phyloP scores from a whole-genome alignment of 2,797 vertebrate species.

The Heterohyrax brucei region DNA sequence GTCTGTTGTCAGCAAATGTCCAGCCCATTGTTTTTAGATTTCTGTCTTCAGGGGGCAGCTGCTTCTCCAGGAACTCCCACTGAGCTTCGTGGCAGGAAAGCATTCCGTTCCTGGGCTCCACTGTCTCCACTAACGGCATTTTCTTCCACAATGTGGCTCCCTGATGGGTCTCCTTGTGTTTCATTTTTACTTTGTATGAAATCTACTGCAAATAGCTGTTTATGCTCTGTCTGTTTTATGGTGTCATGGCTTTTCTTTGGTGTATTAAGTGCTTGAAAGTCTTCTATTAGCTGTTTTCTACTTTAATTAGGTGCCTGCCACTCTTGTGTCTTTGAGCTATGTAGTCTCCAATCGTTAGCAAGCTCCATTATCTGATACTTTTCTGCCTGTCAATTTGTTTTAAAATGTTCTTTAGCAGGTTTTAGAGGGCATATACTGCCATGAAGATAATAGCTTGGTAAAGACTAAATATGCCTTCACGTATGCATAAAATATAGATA shows the following conservation, averaged over 20 bases:
- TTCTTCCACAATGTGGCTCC: conserved; percentile 84
- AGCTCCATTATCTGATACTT: conserved; percentile 70
- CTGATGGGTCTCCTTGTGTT: conserved; percentile 88
- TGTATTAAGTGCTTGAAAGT: conserved; percentile 90
- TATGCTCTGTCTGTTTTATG: conserved; percentile 89
- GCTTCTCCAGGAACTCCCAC: conserved; percentile 78
- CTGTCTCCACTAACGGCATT: conserved; percentile 80
- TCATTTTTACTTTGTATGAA: conserved; percentile 88
- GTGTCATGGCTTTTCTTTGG: conserved; percentile 89
- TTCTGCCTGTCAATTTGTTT: conserved; percentile 73
- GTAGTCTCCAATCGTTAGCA: conserved; percentile 78
- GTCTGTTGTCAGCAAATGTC: conserved; percentile 74
- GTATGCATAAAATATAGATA: conserved; percentile 23
- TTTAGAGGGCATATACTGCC: conserved; percentile 42
- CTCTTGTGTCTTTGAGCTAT: conserved; percentile 83
- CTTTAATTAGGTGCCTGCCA: conserved; percentile 90
- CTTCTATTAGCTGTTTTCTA: conserved; percentile 91
- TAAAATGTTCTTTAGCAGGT: conserved; percentile 76
- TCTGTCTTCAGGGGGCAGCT: conserved; percentile 76
- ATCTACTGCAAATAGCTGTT: conserved; percentile 88
- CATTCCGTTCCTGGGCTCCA: conserved; percentile 78
- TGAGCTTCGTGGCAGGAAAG: conserved; percentile 74
- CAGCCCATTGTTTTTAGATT: conserved; percentile 71
- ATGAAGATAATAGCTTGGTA: conserved; percentile 71
- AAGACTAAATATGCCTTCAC: conserved; percentile 14